phyloP scores from a whole-genome alignment of 1,140 invertebrate genomes.

The Pogonus chalceus region DNA sequence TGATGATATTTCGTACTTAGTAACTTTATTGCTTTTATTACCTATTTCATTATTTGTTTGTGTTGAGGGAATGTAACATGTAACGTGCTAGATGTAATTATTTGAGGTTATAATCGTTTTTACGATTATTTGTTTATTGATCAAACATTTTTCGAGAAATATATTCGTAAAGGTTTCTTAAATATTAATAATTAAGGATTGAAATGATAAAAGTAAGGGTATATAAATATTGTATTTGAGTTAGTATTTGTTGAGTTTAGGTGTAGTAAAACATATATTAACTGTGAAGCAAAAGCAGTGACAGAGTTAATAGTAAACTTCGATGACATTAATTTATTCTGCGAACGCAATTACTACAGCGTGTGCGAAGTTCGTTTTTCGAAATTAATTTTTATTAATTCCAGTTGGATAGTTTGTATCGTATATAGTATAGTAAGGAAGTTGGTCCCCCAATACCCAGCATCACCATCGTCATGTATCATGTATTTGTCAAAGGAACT shows the following conservation, averaged over 20 bases:
- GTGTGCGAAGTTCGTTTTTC: not conserved
- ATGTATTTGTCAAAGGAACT: slow-evolving; percentile 6
- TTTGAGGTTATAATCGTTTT: not conserved
- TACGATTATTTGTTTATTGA: not conserved
- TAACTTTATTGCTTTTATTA: not conserved
- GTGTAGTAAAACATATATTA: too few relatives aligned
- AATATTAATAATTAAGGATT: not conserved
- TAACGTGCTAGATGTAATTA: not conserved
- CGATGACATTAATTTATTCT: not conserved
- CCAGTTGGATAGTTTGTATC: not conserved
- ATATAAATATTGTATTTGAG: not conserved
- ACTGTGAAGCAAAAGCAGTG: not conserved
- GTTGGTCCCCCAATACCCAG: not conserved
- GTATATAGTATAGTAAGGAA: not conserved
- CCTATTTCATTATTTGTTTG: too few relatives aligned
- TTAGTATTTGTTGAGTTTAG: too few relatives aligned
- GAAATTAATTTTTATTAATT: slow-evolving; percentile 1
- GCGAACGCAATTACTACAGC: not conserved
- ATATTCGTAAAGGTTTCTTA: not conserved
- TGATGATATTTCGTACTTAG: not conserved
- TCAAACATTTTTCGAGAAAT: not conserved
- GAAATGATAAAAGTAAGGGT: not conserved
- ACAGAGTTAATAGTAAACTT: not conserved
- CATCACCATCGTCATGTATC: slow-evolving; percentile 1
- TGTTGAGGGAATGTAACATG: not conserved